phyloP scores from a whole-genome alignment of 2,888 invertebrate species.

The Synergus gifuensis region DNA sequence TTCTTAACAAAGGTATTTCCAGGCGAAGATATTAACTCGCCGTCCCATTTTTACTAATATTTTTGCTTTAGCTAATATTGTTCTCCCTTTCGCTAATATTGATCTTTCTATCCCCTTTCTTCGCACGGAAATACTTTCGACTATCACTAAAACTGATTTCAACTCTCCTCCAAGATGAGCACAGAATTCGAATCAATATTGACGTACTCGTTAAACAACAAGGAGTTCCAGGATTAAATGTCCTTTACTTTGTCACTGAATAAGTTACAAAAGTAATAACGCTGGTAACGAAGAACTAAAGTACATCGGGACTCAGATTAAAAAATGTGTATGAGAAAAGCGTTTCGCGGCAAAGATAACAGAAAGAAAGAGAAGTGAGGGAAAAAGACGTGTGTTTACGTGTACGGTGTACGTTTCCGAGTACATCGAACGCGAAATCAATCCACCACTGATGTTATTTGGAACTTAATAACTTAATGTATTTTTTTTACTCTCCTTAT shows the following conservation, averaged over 20 bases:
- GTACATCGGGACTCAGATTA: constrained; percentile 47
- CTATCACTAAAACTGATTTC: constrained; percentile 14
- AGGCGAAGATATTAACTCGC: not conserved
- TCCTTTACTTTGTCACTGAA: constrained; percentile 60
- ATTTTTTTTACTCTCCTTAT: constrained; percentile 72
- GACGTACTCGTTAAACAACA: constrained; percentile 24
- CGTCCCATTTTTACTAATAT: not conserved
- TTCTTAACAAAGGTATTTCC: constrained; percentile 32
- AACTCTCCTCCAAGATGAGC: not conserved
- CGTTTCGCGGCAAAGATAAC: not conserved
- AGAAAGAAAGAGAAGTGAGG: constrained; percentile 12
- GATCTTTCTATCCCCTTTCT: constrained; percentile 8
- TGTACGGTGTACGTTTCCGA: constrained; percentile 41
- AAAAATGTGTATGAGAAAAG: constrained; percentile 36
- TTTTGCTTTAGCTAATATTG: not conserved
- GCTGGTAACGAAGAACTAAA: constrained; percentile 58
- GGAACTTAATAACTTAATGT: constrained; percentile 73
- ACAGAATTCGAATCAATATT: constrained; percentile 2
- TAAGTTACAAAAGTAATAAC: constrained; percentile 60
- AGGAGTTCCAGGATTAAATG: constrained; percentile 53
- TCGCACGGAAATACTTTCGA: constrained; percentile 11
- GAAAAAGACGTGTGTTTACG: constrained; percentile 38
- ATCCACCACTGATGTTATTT: constrained; percentile 71
- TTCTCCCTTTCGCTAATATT: not conserved
- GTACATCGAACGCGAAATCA: constrained; percentile 66